Evolutionary conservation across 2,888 invertebrate genomes (phyloP).

Genomic region (Mechanitis mazaeus): DNA sequence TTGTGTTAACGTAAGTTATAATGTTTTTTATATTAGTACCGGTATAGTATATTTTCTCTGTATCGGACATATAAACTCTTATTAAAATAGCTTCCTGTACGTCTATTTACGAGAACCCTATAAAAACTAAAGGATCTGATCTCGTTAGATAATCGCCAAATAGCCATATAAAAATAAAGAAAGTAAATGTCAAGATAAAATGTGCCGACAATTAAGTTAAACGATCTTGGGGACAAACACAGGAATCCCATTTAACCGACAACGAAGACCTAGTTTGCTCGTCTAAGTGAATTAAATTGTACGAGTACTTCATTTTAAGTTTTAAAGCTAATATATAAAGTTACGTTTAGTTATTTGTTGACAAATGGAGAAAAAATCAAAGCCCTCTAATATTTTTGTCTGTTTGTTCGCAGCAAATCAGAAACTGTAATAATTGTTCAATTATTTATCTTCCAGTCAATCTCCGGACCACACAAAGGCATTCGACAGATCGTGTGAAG

Average conservation of each 20-base stretch:
- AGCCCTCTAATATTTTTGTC: too few relatives aligned
- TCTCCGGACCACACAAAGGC: slow-evolving; percentile 1
- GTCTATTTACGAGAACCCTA: slow-evolving; percentile 6
- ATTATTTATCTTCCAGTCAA: slow-evolving; percentile 2
- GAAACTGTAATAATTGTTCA: neutral
- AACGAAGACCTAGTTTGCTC: slow-evolving; percentile 6
- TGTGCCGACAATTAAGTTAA: slow-evolving; percentile 31
- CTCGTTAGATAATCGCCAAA: slow-evolving; percentile 25
- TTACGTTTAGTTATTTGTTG: too few relatives aligned
- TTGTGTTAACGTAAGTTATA: neutral
- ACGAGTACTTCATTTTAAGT: too few relatives aligned
- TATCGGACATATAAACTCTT: neutral
- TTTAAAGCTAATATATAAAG: too few relatives aligned
- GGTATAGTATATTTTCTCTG: neutral
- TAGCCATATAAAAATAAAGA: slow-evolving; percentile 27
- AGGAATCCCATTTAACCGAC: slow-evolving; percentile 25
- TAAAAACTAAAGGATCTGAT: slow-evolving; percentile 18
- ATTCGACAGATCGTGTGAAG: slow-evolving; percentile 3
- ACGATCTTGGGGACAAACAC: slow-evolving; percentile 24
- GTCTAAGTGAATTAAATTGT: neutral
- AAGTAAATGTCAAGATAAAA: slow-evolving; percentile 29
- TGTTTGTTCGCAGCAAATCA: too few relatives aligned
- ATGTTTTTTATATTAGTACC: neutral
- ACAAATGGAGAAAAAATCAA: too few relatives aligned
- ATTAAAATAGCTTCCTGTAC: neutral